Evolutionary conservation across 1,140 invertebrate species (phyloP).

Genomic region (Neodiprion fabricii): DNA sequence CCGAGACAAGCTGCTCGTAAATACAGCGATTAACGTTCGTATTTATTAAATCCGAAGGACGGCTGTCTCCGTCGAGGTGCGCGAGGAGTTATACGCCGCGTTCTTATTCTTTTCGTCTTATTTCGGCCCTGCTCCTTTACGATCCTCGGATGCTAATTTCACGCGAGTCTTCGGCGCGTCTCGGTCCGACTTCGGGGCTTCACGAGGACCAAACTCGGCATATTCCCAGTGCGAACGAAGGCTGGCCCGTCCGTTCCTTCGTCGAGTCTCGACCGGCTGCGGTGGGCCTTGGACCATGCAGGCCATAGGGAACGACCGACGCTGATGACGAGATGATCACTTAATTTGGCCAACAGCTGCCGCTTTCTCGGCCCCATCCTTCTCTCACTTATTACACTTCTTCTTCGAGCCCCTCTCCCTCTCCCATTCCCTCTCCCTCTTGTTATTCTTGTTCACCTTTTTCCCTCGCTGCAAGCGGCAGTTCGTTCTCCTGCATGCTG

Average conservation of each 20-base stretch:
- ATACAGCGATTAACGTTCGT: constrained; percentile 7
- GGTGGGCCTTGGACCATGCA: background rate
- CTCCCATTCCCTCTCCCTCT: background rate
- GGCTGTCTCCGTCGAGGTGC: background rate
- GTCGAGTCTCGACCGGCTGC: constrained; percentile 3
- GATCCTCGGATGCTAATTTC: constrained; percentile 7
- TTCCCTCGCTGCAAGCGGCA: background rate
- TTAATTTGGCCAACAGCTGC: constrained; percentile 7
- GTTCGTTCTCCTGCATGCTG: background rate
- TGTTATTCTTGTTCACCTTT: background rate
- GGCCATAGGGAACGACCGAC: background rate
- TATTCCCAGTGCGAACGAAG: background rate
- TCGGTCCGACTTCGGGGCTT: too few relatives aligned
- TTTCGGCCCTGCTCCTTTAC: background rate
- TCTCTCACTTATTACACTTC: background rate
- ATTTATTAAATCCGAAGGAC: constrained; percentile 3
- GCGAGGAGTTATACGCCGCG: background rate
- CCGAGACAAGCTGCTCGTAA: background rate
- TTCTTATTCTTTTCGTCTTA: background rate
- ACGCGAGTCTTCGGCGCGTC: background rate
- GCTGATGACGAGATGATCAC: constrained; percentile 6
- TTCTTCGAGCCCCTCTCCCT: background rate
- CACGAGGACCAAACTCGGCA: too few relatives aligned
- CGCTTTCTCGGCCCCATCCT: background rate
- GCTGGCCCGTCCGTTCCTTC: background rate